Conservation (phyloP, 2,113 vertebrate species). For the Chaetodon trifascialis region DNA sequence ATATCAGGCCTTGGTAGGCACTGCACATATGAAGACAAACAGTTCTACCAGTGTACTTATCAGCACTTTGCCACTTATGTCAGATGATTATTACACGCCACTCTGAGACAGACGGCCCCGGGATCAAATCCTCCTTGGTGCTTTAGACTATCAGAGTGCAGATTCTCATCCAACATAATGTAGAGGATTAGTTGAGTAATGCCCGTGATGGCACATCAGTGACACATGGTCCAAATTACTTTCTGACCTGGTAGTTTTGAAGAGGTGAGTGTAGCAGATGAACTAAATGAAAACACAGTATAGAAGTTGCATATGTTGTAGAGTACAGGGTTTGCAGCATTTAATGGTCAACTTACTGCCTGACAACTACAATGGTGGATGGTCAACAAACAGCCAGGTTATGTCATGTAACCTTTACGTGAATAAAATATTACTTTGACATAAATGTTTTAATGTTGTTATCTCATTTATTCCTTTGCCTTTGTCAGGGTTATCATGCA, state of each 20-base stretch:
- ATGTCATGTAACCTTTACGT: neutral
- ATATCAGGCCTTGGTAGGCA: constrained; percentile 8
- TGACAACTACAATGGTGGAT: neutral
- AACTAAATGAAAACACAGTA: constrained; percentile 18
- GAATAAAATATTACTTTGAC: neutral
- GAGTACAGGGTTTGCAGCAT: neutral
- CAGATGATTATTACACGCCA: constrained; percentile 64
- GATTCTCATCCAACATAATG: constrained; percentile 65
- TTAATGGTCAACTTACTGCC: neutral
- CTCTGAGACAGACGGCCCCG: constrained; percentile 64
- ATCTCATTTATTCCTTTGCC: constrained; percentile 2
- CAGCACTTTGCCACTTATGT: constrained; percentile 40
- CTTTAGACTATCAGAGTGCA: constrained; percentile 60
- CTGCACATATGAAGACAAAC: constrained; percentile 33
- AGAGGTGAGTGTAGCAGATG: constrained; percentile 30
- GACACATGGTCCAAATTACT: constrained; percentile 56
- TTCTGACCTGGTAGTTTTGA: constrained; percentile 49
- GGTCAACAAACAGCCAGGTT: neutral
- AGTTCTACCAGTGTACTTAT: constrained; percentile 5
- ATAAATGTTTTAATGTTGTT: constrained; percentile 2
- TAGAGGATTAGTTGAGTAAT: constrained; percentile 70
- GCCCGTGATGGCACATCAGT: constrained; percentile 64
- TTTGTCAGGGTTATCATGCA: constrained; percentile 10
- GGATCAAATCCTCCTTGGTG: constrained; percentile 69
- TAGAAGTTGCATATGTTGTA: neutral